Conservation (phyloP, 2,797 vertebrate species). For the Tangara arthus region DNA sequence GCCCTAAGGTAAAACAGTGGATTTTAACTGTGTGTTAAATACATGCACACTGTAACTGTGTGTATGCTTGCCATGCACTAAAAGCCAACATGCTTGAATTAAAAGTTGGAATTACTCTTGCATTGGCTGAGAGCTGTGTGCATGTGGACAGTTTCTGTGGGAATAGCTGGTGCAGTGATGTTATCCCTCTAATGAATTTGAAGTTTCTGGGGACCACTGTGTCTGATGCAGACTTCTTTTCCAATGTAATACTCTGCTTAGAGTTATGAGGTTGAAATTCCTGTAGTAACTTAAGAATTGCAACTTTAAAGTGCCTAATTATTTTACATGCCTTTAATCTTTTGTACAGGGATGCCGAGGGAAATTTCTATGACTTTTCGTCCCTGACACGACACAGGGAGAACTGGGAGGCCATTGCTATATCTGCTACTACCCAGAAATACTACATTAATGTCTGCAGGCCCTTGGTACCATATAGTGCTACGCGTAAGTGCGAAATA, state of each 20-base stretch:
- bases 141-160: neutral
- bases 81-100: neutral
- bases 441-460: slow-evolving; percentile 94
- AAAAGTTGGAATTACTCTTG: neutral
- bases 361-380: slow-evolving; percentile 89
- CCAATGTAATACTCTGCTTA: neutral
- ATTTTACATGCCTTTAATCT: neutral
- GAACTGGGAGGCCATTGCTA: slow-evolving; percentile 85
- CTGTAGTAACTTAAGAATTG: neutral
- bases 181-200: neutral
- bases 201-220: neutral
- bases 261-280: neutral
- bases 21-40: neutral
- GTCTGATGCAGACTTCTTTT: neutral
- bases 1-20: neutral
- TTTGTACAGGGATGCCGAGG: slow-evolving; percentile 79
- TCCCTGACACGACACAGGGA: slow-evolving; percentile 80
- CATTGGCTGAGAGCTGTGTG: neutral
- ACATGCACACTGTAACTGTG: neutral
- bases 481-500: slow-evolving; percentile 70
- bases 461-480: slow-evolving; percentile 83
- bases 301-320: neutral
- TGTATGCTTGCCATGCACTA: neutral
- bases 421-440: slow-evolving; percentile 59
- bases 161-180: neutral